Evolutionary conservation across 2,113 vertebrate genomes (phyloP).

Genomic region (Narcine bancroftii): DNA sequence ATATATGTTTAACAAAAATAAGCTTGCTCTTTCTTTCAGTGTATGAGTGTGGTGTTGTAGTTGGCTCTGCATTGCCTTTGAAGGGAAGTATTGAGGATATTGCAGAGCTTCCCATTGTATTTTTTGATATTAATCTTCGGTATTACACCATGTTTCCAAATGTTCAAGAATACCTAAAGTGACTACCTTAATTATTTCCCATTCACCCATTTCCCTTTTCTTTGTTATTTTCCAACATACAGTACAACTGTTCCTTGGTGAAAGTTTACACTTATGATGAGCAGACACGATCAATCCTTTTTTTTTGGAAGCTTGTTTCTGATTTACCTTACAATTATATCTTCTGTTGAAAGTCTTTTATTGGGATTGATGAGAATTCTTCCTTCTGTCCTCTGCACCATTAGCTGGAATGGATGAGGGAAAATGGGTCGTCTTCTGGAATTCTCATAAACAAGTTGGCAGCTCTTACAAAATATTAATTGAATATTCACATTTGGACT

Average conservation of each 20-base stretch:
- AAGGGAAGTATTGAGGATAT: neutral
- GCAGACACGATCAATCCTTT: neutral
- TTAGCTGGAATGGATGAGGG: neutral
- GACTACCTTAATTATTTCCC: neutral
- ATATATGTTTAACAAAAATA: neutral
- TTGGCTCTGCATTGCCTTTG: neutral
- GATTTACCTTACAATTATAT: neutral
- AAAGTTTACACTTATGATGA: neutral
- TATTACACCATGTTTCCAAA: neutral
- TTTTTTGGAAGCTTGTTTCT: neutral
- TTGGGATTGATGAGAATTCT: neutral
- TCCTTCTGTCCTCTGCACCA: neutral
- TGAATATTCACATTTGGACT: neutral
- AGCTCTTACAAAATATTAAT: neutral
- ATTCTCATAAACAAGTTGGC: neutral
- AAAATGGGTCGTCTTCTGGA: neutral
- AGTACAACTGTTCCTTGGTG: neutral
- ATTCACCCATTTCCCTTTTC: neutral
- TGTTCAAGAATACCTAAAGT: neutral
- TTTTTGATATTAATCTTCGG: neutral
- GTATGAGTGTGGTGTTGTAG: neutral
- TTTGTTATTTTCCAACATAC: neutral
- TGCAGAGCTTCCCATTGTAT: neutral
- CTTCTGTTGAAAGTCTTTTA: neutral
- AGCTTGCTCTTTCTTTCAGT: neutral